Evolutionary conservation across 35 echinoderm and acorn worm species (phyloP), one percentile per base, ranked within the genome.

Genomic region (Apostichopus californicus): DNA sequence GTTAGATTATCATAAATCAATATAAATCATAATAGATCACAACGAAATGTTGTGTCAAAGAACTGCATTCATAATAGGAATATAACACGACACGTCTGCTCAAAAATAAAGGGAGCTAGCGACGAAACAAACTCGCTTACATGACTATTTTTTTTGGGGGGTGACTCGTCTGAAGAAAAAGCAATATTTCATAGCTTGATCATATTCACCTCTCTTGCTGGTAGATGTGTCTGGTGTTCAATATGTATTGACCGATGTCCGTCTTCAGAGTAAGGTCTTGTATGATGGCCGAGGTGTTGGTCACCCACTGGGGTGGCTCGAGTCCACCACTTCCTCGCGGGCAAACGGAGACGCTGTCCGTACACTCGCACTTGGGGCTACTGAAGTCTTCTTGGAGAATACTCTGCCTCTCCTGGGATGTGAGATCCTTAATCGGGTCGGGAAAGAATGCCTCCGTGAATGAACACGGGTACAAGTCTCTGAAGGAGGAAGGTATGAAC

Each of bases 201-300:
- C 14, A 75, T 75, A 75, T 22, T 75, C 46, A 96, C 93, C 96
- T 95, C 8, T 65, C 78, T 14, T 73, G 55, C 57, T 77, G 55
- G 77, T 80, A 97, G 18, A 87, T 54, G 9, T 56, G 28, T 8
- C 72, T 80, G 0, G 94, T 95, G 18, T 90, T 87, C 34, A 98
- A 3, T 20, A 98, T 57, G 79, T 98, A 98, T 18, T 90, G 57
- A 64, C 79, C 82, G 15, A 94, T 71, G 20, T 98, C 94, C 20
- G 15, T 64, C 78, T 98, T 98, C 57, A 94, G 23, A 59, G 91
- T 95, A 13, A 95, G 11, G 86, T 98, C 92, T 75, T 92, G 96
- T 17, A 98, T 92, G 9, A 84, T 75, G 13, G 61, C 80, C 10
- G 86, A 63, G 1, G 94, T 95, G 55, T 98, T 95, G 23, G 90